A percentile compares a stretch with the other conserved stretches of the same genome.
These are phyloP conservation scores for Protobothrops flavoviridis DNA, from an alignment of 2,113 vertebrate genomes.

Conservation along the genomic window DNA sequence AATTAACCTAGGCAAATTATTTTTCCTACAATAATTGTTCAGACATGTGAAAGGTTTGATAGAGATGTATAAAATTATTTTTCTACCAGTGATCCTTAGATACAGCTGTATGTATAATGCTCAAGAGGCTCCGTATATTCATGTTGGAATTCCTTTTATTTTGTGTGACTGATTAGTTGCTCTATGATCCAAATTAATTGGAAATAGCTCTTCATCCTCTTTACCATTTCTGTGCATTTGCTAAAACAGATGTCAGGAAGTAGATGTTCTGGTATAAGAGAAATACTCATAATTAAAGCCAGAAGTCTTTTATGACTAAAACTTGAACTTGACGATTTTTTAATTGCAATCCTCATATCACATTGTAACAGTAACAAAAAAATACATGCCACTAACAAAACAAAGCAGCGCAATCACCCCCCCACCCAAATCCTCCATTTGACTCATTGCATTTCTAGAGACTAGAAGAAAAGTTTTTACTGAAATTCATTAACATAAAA, in stretches of 20 bases:
- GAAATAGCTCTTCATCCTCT: neutral
- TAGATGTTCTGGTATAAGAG: neutral
- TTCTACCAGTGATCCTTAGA: constrained; percentile 7
- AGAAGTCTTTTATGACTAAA: neutral
- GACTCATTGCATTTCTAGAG: neutral
- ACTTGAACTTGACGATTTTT: neutral
- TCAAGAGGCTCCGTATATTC: neutral
- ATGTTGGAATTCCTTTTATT: neutral
- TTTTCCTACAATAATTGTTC: neutral
- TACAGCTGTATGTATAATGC: neutral
- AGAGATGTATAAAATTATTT: constrained; percentile 16
- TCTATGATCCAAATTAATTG: neutral
- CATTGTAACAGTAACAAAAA: neutral
- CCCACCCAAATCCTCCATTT: neutral
- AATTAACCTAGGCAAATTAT: neutral
- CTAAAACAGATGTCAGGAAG: neutral
- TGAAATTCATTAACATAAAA: neutral
- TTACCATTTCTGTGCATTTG: neutral
- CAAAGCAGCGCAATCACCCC: neutral
- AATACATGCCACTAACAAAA: neutral
- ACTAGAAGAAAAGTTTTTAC: neutral
- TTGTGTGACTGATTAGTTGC: neutral
- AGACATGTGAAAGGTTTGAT: neutral
- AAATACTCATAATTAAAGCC: neutral
- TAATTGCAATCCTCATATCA: neutral